Evolutionary conservation across 2,113 vertebrate genomes (phyloP), one percentile per base, ranked within the genome.

Genomic region (Chionis minor): DNA sequence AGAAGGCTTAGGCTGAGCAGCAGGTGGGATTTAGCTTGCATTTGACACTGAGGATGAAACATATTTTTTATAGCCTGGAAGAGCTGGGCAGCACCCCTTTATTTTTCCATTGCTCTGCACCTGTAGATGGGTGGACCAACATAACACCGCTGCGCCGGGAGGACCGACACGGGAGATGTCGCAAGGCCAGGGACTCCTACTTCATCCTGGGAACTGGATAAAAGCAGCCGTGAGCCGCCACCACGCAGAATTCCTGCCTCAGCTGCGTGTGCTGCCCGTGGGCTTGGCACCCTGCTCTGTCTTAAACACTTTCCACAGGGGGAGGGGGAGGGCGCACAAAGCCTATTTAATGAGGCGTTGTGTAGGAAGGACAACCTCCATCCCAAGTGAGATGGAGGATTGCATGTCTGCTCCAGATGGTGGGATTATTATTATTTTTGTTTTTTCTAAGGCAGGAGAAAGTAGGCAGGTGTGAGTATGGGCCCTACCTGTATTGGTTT

Each of bases 401-500:
- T 87, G 69, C 32, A 40, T 15, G 49, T 88, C 75, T 94, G 65
- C 59, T 96, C 79, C 92, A 90, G 94, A 96, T 82, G 87, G 87
- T 45, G n/a, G 77, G 63, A 32, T 51, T 27, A 24, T 51, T 66
- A 8, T 58, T 9, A 33, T 32, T 45, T 26, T 20, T 65, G n/a
- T 47, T 81, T 75, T 90, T 87, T 23, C 77, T 44, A 81, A 86
- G 66, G 72, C 45, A 75, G 75, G 19, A 81, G 11, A 69, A 96
- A 96, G 91, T 91, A 95, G 97, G 97, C 97, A 98, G 97, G 96
- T 98, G 94, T 92, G 91, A 66, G 30, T 73, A 52, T 21, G 58
- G 80, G 84, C 72, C 33, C 10, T 86, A 96, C 95, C 92, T 96
- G 84, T 92, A 86, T 96, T 75, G 95, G 84, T 97, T 98, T 98